These are phyloP conservation scores for Siderastrea radians DNA, from an alignment of 92 coral and sea anemone species.

Conservation along the genomic window DNA sequence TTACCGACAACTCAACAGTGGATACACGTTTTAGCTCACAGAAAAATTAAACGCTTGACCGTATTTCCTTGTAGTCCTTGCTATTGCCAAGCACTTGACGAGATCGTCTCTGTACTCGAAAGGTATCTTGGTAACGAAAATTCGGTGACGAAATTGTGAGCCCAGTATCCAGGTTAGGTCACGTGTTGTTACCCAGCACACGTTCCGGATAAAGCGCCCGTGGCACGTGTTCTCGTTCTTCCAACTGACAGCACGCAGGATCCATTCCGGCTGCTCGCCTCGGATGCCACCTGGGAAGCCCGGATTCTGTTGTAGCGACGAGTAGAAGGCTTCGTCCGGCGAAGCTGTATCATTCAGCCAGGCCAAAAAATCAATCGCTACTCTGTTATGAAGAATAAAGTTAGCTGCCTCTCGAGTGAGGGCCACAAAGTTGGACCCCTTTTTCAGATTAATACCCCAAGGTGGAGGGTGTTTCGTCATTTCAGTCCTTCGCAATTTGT, in stretches of 20 bases:
- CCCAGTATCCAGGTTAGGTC: slow-evolving; percentile 40
- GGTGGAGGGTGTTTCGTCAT: slow-evolving; percentile 52
- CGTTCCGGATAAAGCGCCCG: slow-evolving; percentile 4
- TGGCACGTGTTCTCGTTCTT: background rate
- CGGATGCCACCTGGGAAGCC: slow-evolving; percentile 32
- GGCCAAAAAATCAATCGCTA: slow-evolving; percentile 58
- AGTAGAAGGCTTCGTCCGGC: slow-evolving; percentile 58
- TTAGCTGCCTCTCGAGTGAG: slow-evolving; percentile 54
- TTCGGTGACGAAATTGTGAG: background rate
- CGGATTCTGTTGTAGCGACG: slow-evolving; percentile 62
- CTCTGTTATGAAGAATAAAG: slow-evolving; percentile 34
- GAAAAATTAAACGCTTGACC: slow-evolving; percentile 1
- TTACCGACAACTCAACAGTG: no score
- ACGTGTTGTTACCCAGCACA: slow-evolving; percentile 25
- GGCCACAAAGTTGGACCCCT: slow-evolving; percentile 68
- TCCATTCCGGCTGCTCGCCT: slow-evolving; percentile 38
- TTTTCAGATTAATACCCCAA: slow-evolving; percentile 33
- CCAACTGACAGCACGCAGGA: slow-evolving; percentile 42
- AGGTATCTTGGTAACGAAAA: slow-evolving; percentile 53
- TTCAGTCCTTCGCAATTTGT: background rate
- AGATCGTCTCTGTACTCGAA: slow-evolving; percentile 36
- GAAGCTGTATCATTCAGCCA: slow-evolving; percentile 58
- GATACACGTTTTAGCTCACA: background rate
- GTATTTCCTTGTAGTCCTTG: slow-evolving; percentile 20
- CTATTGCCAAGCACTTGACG: slow-evolving; percentile 16